Evolutionary conservation across 2,797 vertebrate species (phyloP).

Genomic region (Diplodus sargus): DNA sequence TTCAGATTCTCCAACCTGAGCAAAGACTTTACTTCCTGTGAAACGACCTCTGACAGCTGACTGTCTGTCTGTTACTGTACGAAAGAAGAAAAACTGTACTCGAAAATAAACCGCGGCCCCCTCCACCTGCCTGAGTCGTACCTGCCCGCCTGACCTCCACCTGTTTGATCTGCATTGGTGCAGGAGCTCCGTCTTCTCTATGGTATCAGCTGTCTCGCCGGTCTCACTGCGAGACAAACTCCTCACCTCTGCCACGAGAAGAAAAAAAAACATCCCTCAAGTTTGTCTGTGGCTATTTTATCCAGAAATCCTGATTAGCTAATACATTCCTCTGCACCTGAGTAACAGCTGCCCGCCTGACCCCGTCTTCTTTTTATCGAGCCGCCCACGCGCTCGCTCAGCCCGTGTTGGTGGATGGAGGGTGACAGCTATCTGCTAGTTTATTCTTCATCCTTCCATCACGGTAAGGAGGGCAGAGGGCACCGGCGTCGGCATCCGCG

Average conservation of each 20-base stretch:
- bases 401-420: slow-evolving; percentile 46
- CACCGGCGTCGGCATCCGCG: slow-evolving; percentile 29
- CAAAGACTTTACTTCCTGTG: slow-evolving; percentile 31
- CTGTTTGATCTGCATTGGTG: slow-evolving; percentile 51
- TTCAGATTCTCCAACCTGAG: slow-evolving; percentile 13
- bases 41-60: slow-evolving; percentile 38
- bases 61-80: slow-evolving; percentile 15
- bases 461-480: slow-evolving; percentile 42
- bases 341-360: slow-evolving; percentile 35
- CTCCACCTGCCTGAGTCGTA: slow-evolving; percentile 44
- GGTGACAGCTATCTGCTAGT: slow-evolving; percentile 56
- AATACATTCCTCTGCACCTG: slow-evolving; percentile 39
- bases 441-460: slow-evolving; percentile 60
- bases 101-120: slow-evolving; percentile 29
- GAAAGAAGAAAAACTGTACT: slow-evolving; percentile 4
- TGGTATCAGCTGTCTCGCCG: slow-evolving; percentile 8
- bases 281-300: slow-evolving; percentile 44
- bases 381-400: slow-evolving; percentile 17
- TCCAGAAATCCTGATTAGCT: slow-evolving; percentile 31
- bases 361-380: slow-evolving; percentile 29
- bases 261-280: slow-evolving; percentile 5
- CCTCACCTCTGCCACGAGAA: slow-evolving; percentile 14
- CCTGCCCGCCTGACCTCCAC: slow-evolving; percentile 36
- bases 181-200: slow-evolving; percentile 18
- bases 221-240: slow-evolving; percentile 13